phyloP scores from a whole-genome alignment of 1,140 invertebrate genomes.

The Zaprionus ghesquierei region DNA sequence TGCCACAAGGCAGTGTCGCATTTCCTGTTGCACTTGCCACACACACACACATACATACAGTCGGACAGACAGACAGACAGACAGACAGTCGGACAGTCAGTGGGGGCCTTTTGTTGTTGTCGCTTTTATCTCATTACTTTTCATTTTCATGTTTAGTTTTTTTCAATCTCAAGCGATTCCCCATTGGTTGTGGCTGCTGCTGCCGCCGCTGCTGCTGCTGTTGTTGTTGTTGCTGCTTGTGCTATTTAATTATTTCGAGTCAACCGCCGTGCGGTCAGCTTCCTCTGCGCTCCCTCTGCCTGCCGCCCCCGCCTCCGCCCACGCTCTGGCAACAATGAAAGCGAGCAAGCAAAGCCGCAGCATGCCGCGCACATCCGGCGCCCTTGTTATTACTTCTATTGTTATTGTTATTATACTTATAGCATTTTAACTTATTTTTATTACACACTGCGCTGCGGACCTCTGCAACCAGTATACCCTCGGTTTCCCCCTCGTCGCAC shows the following conservation, averaged over 20 bases:
- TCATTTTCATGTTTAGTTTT: constrained; percentile 48
- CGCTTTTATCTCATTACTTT: constrained; percentile 54
- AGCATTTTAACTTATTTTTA: constrained; percentile 65
- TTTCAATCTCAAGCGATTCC: constrained; percentile 3
- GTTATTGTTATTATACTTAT: constrained; percentile 60
- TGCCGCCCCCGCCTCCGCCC: background rate
- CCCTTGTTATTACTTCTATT: constrained; percentile 61
- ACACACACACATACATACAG: constrained; percentile 11
- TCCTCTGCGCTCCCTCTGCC: background rate
- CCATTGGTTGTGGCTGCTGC: background rate
- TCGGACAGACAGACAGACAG: background rate
- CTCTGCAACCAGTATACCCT: constrained; percentile 3
- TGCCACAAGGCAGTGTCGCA: constrained; percentile 44
- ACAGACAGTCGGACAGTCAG: background rate
- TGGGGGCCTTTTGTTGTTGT: background rate
- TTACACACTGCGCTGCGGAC: constrained; percentile 33
- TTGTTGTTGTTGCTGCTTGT: constrained; percentile 32
- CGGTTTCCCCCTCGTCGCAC: background rate
- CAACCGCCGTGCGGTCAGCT: constrained; percentile 13
- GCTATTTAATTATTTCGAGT: constrained; percentile 71
- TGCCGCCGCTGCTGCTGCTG: background rate
- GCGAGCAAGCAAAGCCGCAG: constrained; percentile 24
- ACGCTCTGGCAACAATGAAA: background rate
- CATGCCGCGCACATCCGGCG: constrained; percentile 38
- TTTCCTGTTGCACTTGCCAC: constrained; percentile 28